A percentile compares a stretch with the other conserved stretches of the same genome.
These are phyloP conservation scores for Camponotus fellah DNA, from an alignment of 2,888 invertebrate species.

Conservation along the genomic window DNA sequence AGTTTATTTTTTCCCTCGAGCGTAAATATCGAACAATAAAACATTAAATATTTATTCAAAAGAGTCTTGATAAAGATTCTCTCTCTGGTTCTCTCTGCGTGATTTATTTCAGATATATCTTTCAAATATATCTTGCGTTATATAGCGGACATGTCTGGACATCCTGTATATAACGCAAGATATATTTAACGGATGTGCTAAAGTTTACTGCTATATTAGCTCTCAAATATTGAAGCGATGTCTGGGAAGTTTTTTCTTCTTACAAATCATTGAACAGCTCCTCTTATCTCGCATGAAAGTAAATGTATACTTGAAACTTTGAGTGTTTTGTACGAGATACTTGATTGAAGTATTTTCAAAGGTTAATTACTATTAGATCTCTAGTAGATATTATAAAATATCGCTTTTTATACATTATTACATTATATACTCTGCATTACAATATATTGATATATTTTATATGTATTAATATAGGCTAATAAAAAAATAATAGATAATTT, in stretches of 20 bases:
- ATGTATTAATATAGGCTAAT: neutral
- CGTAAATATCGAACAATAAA: slow-evolving; percentile 20
- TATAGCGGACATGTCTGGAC: neutral
- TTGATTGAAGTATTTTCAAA: neutral
- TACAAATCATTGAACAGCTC: slow-evolving; percentile 7
- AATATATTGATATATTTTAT: neutral
- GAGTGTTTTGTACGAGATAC: neutral
- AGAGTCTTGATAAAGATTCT: neutral
- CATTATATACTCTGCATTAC: neutral
- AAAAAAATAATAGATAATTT: neutral
- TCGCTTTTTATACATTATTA: neutral
- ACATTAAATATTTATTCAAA: slow-evolving; percentile 28
- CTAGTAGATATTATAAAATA: neutral
- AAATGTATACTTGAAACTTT: neutral
- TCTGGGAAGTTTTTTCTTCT: slow-evolving; percentile 16
- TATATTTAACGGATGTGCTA: neutral
- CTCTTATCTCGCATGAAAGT: neutral
- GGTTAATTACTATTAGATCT: neutral
- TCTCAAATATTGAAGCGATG: slow-evolving; percentile 13
- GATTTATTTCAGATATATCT: slow-evolving; percentile 33
- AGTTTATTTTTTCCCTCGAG: slow-evolving; percentile 1
- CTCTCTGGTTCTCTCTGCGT: neutral
- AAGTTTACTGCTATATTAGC: slow-evolving; percentile 22
- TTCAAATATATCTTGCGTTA: neutral
- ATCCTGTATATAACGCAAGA: neutral